A percentile compares a stretch with the other conserved stretches of the same genome.
Conservation (phyloP, 2,888 invertebrate genomes). For the Limulus polyphemus region DNA sequence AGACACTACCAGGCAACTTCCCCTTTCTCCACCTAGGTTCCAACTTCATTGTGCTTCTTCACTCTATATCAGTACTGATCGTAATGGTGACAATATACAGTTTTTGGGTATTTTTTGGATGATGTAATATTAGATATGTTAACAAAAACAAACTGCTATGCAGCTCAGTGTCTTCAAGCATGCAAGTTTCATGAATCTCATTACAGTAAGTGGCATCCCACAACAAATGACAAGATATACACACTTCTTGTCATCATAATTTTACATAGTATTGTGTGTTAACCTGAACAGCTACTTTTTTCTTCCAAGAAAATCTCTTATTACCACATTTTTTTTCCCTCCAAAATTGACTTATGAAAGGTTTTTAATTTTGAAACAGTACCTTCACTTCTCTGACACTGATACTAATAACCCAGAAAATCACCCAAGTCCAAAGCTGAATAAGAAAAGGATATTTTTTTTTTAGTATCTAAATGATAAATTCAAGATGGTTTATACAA, state of each 20-base stretch:
- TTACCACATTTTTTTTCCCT: slow-evolving; percentile 1
- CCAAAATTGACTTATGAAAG: slow-evolving; percentile 2
- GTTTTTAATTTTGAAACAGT: slow-evolving; percentile 5
- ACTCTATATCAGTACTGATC: no score
- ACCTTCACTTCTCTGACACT: slow-evolving; percentile 7
- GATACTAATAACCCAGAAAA: slow-evolving; percentile 3
- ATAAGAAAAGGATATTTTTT: slow-evolving; percentile 20
- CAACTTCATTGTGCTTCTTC: not conserved
- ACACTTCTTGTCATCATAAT: slow-evolving; percentile 1
- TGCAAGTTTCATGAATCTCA: no score
- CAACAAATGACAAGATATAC: slow-evolving; percentile 4
- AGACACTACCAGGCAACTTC: no score
- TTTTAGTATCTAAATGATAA: slow-evolving; percentile 8
- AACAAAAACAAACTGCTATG: slow-evolving; percentile 6
- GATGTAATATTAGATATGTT: slow-evolving; percentile 2
- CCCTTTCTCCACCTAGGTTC: no score
- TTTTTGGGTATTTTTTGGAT: slow-evolving; percentile 5
- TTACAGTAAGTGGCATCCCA: no score
- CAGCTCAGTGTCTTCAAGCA: not conserved
- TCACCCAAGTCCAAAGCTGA: slow-evolving; percentile 8
- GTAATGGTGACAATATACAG: not conserved
- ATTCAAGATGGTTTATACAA: slow-evolving; percentile 10
- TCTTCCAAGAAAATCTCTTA: slow-evolving; percentile 1
- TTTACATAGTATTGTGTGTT: slow-evolving; percentile 6
- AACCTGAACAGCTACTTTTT: slow-evolving; percentile 5